Percentiles rank a stretch among this genome's conserved stretches.
These are phyloP conservation scores for Herpetotheres cachinnans DNA, from an alignment of 2,113 vertebrate species.

Conservation along the genomic window DNA sequence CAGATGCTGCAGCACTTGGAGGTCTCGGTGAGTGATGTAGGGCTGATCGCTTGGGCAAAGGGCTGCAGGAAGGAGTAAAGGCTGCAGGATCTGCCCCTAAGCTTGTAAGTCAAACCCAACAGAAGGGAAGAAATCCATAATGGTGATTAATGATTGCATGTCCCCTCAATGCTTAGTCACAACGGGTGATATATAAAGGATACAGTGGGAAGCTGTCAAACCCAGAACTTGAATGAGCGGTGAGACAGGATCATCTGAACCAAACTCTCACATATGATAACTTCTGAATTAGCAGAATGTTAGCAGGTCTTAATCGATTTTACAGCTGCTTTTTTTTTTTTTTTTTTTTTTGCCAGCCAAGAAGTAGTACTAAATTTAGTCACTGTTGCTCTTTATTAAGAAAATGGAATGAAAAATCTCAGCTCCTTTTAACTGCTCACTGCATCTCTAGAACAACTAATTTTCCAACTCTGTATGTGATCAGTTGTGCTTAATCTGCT, in stretches of 20 bases:
- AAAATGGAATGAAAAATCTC: not conserved
- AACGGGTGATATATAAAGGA: conserved; percentile 48
- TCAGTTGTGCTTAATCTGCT: not conserved
- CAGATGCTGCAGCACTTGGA: not conserved
- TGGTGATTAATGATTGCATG: conserved; percentile 41
- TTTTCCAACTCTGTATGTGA: not conserved
- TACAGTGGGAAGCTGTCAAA: conserved; percentile 42
- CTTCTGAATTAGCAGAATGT: not conserved
- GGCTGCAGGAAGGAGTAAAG: not conserved
- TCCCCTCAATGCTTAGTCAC: conserved; percentile 32
- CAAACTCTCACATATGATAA: not conserved
- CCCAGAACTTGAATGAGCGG: not conserved
- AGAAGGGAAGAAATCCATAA: conserved; percentile 41
- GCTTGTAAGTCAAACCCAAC: not conserved
- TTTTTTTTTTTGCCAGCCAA: not conserved
- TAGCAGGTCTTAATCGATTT: not conserved
- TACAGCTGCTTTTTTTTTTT: not conserved
- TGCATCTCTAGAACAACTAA: not conserved
- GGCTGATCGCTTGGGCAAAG: not conserved
- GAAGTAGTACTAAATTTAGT: not conserved
- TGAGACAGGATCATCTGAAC: conserved; percentile 5
- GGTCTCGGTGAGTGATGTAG: rapidly evolving
- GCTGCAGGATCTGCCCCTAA: conserved; percentile 13
- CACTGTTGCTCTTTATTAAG: not conserved
- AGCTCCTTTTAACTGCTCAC: not conserved